Percentiles rank a stretch among this genome's conserved stretches.
Evolutionary conservation across 2,888 invertebrate species (phyloP).

Genomic region (Agrotis puta): DNA sequence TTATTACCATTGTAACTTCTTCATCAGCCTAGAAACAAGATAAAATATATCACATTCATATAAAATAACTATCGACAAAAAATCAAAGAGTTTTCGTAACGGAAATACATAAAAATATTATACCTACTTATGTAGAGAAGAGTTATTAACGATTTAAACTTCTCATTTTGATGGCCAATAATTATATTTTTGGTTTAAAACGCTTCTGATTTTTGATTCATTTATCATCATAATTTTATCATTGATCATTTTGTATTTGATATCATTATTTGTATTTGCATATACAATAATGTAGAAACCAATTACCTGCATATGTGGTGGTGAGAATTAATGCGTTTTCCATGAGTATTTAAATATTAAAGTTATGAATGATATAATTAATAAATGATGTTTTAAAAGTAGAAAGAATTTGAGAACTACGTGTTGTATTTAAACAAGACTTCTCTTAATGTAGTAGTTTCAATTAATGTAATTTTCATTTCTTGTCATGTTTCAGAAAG

Average conservation of each 20-base stretch:
- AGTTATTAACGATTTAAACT: conserved; percentile 60
- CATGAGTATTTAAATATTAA: neutral
- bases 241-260: conserved; percentile 60
- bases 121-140: conserved; percentile 39
- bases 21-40: conserved; percentile 39
- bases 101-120: conserved; percentile 12
- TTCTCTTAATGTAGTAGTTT: too few relatives aligned
- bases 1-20: conserved; percentile 35
- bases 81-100: conserved; percentile 40
- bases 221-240: conserved; percentile 41
- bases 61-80: conserved; percentile 54
- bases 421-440: too few relatives aligned
- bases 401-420: too few relatives aligned
- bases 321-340: conserved; percentile 4
- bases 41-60: conserved; percentile 47
- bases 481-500: too few relatives aligned
- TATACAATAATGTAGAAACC: conserved; percentile 38
- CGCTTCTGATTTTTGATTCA: conserved; percentile 65
- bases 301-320: conserved; percentile 38
- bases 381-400: neutral
- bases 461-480: too few relatives aligned
- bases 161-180: conserved; percentile 60
- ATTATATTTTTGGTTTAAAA: conserved; percentile 59
- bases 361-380: neutral
- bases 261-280: conserved; percentile 53